These are phyloP conservation scores for Styela plicata DNA, from an alignment of 23 tunicate genomes.

Conservation along the genomic window DNA sequence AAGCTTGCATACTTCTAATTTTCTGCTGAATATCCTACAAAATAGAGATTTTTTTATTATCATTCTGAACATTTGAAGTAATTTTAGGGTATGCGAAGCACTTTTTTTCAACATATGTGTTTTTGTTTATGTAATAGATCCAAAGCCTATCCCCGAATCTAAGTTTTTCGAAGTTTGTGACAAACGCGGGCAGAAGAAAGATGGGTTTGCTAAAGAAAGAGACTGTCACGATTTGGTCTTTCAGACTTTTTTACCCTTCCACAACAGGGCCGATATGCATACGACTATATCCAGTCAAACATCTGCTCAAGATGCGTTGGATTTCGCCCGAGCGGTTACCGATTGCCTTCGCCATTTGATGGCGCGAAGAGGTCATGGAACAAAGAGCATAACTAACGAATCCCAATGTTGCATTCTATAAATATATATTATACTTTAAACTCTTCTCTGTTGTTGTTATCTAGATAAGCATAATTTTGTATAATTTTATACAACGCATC, in stretches of 20 bases:
- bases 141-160: neutral
- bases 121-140: too few relatives aligned
- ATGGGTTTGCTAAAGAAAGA: neutral
- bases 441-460: too few relatives aligned
- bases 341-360: conserved; percentile 22
- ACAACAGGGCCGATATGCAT: conserved; percentile 15
- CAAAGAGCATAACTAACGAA: neutral
- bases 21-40: too few relatives aligned
- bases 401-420: conserved; percentile 12
- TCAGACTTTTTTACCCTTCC: conserved; percentile 19
- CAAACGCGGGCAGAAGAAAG: neutral
- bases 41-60: too few relatives aligned
- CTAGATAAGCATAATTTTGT: too few relatives aligned
- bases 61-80: too few relatives aligned
- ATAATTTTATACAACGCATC: too few relatives aligned
- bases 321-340: conserved; percentile 19
- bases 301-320: conserved; percentile 21
- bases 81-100: too few relatives aligned
- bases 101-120: too few relatives aligned
- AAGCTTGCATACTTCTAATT: too few relatives aligned
- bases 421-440: neutral
- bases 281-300: conserved; percentile 21
- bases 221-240: conserved; percentile 19
- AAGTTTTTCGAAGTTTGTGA: conserved; percentile 19
- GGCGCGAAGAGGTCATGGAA: neutral